phyloP scores from a whole-genome alignment of 2,888 invertebrate genomes.

The Diaphora mendica region DNA sequence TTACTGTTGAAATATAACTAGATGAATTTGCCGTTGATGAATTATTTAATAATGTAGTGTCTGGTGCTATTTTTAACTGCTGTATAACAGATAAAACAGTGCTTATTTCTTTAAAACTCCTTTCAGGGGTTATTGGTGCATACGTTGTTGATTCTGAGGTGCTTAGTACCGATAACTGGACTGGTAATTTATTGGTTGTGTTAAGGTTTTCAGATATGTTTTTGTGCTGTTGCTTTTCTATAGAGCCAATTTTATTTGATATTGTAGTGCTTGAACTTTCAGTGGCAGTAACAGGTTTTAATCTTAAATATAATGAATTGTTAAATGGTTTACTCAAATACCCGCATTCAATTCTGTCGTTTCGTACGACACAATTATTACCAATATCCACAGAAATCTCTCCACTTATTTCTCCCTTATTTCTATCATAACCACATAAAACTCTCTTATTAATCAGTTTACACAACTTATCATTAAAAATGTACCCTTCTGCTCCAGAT shows the following conservation, averaged over 20 bases:
- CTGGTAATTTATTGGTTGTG: neutral
- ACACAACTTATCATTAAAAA: constrained; percentile 65
- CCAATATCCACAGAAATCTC: constrained; percentile 54
- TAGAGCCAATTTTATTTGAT: neutral
- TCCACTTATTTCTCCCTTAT: constrained; percentile 52
- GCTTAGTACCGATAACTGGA: neutral
- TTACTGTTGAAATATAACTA: neutral
- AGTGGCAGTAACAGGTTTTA: neutral
- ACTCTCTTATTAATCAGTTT: constrained; percentile 62
- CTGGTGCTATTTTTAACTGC: neutral
- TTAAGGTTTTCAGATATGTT: neutral
- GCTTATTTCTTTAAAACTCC: neutral
- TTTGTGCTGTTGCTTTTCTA: neutral
- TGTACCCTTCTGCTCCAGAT: constrained; percentile 57
- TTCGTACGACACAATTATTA: constrained; percentile 65
- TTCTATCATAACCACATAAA: constrained; percentile 76
- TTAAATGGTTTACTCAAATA: constrained; percentile 44
- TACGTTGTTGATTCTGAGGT: constrained; percentile 10
- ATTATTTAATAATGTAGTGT: neutral
- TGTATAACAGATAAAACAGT: neutral
- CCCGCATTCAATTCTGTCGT: constrained; percentile 77
- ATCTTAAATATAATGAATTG: neutral
- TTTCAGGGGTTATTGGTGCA: neutral
- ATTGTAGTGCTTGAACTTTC: neutral
- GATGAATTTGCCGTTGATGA: neutral